Conservation (phyloP, 2,113 vertebrate genomes). For the Calyptomena viridis region DNA sequence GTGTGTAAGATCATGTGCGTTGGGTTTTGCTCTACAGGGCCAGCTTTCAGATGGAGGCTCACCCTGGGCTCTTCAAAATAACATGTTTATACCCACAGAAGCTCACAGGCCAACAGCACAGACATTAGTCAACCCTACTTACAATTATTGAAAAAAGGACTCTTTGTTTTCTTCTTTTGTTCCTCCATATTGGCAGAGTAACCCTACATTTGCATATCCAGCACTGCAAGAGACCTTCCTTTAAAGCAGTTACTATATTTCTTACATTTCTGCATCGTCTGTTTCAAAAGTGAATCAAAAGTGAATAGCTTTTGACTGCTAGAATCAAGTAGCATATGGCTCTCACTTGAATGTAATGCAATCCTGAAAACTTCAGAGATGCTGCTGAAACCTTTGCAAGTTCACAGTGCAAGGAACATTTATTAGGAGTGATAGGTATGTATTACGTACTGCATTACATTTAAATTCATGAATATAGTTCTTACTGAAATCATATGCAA, state of each 20-base stretch:
- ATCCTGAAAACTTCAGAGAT: neutral
- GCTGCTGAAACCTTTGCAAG: neutral
- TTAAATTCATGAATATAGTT: neutral
- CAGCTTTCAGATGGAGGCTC: neutral
- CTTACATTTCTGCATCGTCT: neutral
- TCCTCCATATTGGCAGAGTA: neutral
- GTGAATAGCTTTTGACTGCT: neutral
- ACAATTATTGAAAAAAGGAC: neutral
- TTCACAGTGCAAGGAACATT: neutral
- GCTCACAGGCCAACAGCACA: neutral
- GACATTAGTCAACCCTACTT: neutral
- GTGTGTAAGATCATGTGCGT: rapidly evolving
- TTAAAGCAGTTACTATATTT: neutral
- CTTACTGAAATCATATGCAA: neutral
- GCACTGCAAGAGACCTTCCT: neutral
- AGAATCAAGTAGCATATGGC: neutral
- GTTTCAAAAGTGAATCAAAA: neutral
- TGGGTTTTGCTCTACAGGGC: neutral
- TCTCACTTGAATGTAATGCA: neutral
- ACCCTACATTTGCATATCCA: neutral
- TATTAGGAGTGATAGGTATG: neutral
- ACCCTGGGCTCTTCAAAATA: neutral
- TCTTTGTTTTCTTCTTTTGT: neutral
- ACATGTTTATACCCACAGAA: neutral
- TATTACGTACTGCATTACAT: neutral